phyloP scores from a whole-genome alignment of 2,797 vertebrate species.

The Lacerta agilis region DNA sequence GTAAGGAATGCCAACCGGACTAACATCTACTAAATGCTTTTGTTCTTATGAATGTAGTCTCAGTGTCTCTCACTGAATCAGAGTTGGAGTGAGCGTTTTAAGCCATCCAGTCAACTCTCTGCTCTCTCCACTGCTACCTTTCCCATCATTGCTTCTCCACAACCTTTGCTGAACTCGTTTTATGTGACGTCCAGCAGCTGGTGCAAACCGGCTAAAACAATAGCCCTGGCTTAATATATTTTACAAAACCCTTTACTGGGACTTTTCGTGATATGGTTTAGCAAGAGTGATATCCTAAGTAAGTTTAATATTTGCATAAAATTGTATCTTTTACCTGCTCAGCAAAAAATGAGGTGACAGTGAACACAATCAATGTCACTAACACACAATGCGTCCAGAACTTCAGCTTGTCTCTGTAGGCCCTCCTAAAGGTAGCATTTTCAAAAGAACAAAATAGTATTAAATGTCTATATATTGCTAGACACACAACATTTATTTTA shows the following conservation, averaged over 20 bases:
- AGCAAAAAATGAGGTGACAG: conserved; percentile 95
- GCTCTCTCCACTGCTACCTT: not conserved
- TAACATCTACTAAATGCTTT: not conserved
- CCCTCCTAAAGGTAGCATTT: conserved; percentile 82
- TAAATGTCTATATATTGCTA: conserved; percentile 1
- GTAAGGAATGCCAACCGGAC: not conserved
- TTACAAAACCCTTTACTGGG: not conserved
- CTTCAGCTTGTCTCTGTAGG: conserved; percentile 96
- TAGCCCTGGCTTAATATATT: not conserved
- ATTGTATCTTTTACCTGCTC: conserved; percentile 88
- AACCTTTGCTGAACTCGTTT: not conserved
- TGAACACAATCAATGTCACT: conserved; percentile 93
- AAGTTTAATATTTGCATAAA: conserved; percentile 11
- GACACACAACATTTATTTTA: not conserved
- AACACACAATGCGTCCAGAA: conserved; percentile 99
- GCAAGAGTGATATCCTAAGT: not conserved
- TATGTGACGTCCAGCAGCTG: not conserved
- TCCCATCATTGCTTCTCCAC: not conserved
- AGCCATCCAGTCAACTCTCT: not conserved
- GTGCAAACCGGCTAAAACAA: not conserved
- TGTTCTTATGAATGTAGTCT: not conserved
- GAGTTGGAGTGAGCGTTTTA: too few species aligned
- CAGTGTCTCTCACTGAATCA: not conserved
- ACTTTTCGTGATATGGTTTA: not conserved
- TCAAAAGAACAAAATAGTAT: conserved; percentile 49